Conservation (phyloP, 1,140 invertebrate species). For the Nasonia giraulti region DNA sequence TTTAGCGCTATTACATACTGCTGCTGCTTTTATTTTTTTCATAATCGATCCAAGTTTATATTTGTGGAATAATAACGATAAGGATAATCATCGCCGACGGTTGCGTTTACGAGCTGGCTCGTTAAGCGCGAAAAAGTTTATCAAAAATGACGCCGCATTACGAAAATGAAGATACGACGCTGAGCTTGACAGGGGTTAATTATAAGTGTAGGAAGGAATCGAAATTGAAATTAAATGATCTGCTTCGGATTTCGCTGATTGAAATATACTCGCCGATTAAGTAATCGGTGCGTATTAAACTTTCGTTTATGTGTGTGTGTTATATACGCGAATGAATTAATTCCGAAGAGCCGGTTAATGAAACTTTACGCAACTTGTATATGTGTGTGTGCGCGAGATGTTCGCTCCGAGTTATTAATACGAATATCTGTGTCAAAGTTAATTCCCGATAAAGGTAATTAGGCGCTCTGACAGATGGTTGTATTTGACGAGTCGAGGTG, state of each 20-base stretch:
- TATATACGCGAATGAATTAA: background rate
- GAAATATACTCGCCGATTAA: background rate
- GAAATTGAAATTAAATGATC: conserved; percentile 5
- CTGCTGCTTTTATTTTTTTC: background rate
- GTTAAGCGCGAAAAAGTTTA: background rate
- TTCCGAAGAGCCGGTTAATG: background rate
- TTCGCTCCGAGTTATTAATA: background rate
- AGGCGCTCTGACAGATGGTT: background rate
- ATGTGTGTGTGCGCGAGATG: background rate
- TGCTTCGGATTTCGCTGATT: background rate
- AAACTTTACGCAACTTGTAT: background rate
- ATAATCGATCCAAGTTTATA: background rate
- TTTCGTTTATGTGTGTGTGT: too few species aligned
- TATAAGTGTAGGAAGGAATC: background rate
- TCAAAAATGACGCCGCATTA: background rate
- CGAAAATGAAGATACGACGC: background rate
- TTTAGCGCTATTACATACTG: background rate
- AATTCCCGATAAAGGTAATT: background rate
- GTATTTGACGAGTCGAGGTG: too few species aligned
- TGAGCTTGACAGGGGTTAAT: background rate
- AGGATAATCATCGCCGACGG: background rate
- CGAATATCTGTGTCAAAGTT: background rate
- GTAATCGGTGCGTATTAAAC: background rate
- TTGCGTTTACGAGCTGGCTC: background rate
- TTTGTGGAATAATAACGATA: background rate